Base-by-base conservation (phyloP, 2,888 invertebrate species). In the Bombyx huttoni region DNA sequence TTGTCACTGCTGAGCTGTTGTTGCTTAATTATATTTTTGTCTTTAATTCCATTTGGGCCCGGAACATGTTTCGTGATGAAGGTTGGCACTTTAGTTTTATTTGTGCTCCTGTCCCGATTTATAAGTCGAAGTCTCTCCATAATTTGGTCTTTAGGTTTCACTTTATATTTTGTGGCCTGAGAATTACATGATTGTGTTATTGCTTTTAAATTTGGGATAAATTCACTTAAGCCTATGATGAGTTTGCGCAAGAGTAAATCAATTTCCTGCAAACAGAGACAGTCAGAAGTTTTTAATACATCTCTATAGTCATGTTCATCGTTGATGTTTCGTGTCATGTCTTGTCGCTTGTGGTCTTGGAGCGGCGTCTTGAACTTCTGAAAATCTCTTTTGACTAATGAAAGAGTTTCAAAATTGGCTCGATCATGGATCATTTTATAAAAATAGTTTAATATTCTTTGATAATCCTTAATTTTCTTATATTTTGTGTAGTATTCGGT, bases 401-500 rank as follows among this genome's bases (percentile, higher is more conserved):
- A 58, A 49, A 59, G 58, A 1, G 68, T 62, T 34, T 63, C 64
- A 47, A 61, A 56, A 14, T 64, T 62, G 34, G 68, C 67, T 64
- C 65, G 81, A 9, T 76, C 76, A 52, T 58, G 75, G 14, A 78
- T 72, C 77, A 82, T 82, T 68, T 81, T 82, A 54, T 82, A 74
- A 2, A 85, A 67, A 58, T 81, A 82, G 50, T 77, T 76, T 51
- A 78, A 63, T n/a, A 81, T 70, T 60, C 78, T 71, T 58, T 81
- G 65, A 53, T 82, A 78, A 50, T 82, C 76, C 60, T 77, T 77
- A 35, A 78, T 73, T 61, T 84, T 81, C 57, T 76, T 75, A 34
- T 71, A 67, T 66, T 76, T 86, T 7, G 66, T 70, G 13, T 84
- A 77, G 53, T 80, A 79, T 12, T 89, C 86, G 5, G 80, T 71